These are phyloP conservation scores for Bombus superbus DNA, from an alignment of 1,140 invertebrate genomes.

Conservation along the genomic window DNA sequence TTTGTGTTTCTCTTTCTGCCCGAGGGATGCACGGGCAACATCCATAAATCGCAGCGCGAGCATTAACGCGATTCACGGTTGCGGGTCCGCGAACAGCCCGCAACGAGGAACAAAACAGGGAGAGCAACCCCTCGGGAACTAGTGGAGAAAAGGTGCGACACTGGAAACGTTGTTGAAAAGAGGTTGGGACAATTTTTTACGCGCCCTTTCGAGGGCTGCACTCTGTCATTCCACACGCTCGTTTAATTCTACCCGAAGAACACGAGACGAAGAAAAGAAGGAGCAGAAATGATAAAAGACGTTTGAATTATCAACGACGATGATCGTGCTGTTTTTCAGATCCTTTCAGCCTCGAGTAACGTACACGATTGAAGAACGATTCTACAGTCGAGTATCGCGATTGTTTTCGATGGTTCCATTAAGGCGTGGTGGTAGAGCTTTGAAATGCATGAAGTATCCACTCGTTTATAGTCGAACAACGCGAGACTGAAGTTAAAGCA, in stretches of 20 bases:
- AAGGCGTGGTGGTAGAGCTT: background rate
- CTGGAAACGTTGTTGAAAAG: conserved; percentile 7
- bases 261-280: background rate
- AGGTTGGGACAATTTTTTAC: conserved; percentile 24
- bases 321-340: background rate
- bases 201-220: background rate
- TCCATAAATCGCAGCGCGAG: conserved; percentile 24
- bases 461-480: background rate
- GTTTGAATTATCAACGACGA: background rate
- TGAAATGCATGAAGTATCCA: background rate
- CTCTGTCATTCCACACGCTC: background rate
- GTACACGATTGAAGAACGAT: background rate
- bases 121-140: background rate
- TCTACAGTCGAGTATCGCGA: background rate
- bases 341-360: background rate
- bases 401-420: background rate
- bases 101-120: background rate
- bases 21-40: background rate
- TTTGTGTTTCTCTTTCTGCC: background rate
- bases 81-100: background rate
- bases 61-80: conserved; percentile 34
- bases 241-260: conserved; percentile 42
- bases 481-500: background rate
- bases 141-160: background rate
- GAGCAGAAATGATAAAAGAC: too few relatives aligned